phyloP scores from a whole-genome alignment of 2,113 vertebrate genomes.

The Diglossa brunneiventris region DNA sequence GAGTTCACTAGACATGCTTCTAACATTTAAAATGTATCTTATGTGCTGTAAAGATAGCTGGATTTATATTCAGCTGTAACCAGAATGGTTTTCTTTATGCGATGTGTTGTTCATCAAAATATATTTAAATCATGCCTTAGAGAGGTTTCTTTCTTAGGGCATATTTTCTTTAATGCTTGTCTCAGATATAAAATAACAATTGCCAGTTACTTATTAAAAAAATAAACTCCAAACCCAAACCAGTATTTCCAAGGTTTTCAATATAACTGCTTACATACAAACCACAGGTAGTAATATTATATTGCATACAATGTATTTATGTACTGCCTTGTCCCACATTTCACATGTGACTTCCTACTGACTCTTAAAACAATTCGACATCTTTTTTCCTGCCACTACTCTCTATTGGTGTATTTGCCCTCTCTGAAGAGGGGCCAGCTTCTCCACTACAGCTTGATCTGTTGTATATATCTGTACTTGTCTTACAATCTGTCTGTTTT shows the following conservation, averaged over 20 bases:
- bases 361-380: not conserved
- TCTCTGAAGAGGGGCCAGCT: not conserved
- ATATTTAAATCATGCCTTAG: constrained; percentile 16
- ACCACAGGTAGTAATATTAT: constrained; percentile 14
- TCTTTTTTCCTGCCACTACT: not conserved
- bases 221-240: not conserved
- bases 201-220: constrained; percentile 51
- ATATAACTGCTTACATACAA: constrained; percentile 37
- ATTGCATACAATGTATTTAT: constrained; percentile 21
- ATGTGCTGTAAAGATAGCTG: constrained; percentile 18
- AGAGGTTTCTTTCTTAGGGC: constrained; percentile 32
- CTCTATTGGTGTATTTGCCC: not conserved
- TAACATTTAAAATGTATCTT: constrained; percentile 25
- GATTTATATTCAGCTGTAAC: constrained; percentile 47
- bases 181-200: constrained; percentile 47
- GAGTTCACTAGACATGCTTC: constrained; percentile 43
- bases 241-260: constrained; percentile 34
- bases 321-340: not conserved
- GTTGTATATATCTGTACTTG: not conserved
- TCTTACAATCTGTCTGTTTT: not conserved
- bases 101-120: constrained; percentile 54
- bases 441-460: not conserved
- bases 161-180: not conserved
- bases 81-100: constrained; percentile 39
- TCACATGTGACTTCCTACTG: constrained; percentile 2